Conservation (phyloP, 2,888 invertebrate species). For the Campaea margaritaria region DNA sequence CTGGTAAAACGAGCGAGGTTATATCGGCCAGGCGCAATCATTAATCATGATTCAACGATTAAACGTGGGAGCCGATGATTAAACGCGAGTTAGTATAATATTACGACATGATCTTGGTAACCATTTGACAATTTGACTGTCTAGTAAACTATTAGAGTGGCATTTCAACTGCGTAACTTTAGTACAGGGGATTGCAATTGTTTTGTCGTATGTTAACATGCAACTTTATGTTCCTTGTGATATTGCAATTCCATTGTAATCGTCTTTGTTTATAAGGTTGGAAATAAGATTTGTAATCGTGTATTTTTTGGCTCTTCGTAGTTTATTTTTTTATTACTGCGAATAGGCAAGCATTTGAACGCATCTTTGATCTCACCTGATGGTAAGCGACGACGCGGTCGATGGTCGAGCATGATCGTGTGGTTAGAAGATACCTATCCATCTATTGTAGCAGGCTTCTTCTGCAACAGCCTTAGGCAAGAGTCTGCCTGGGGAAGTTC, state of each 20-base stretch:
- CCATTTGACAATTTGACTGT: slow-evolving; percentile 19
- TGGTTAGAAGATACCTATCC: too few species aligned
- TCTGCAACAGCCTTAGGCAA: too few species aligned
- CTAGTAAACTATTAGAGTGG: slow-evolving; percentile 16
- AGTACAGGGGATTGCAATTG: slow-evolving; percentile 7
- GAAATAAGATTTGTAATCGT: not conserved
- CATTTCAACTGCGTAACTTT: slow-evolving; percentile 26
- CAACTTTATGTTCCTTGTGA: slow-evolving; percentile 13
- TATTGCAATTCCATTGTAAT: slow-evolving; percentile 10
- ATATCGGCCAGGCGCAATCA: too few species aligned
- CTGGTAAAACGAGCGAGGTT: too few species aligned
- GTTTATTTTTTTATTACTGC: too few species aligned
- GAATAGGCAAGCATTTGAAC: too few species aligned
- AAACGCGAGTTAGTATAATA: slow-evolving; percentile 4
- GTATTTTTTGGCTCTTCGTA: not conserved
- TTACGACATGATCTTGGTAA: slow-evolving; percentile 28
- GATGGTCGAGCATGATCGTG: too few species aligned
- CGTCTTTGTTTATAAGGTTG: not conserved
- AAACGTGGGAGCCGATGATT: not conserved
- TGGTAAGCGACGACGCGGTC: too few species aligned
- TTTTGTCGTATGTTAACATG: slow-evolving; percentile 6
- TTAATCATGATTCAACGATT: too few species aligned
- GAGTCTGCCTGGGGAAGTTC: too few species aligned
- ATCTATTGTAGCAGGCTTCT: too few species aligned
- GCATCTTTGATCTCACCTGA: too few species aligned